A percentile compares a stretch with the other conserved stretches of the same genome.
These are phyloP conservation scores for Aphelenchoides avenae DNA, from an alignment of 1,140 invertebrate species.

Conservation along the genomic window DNA sequence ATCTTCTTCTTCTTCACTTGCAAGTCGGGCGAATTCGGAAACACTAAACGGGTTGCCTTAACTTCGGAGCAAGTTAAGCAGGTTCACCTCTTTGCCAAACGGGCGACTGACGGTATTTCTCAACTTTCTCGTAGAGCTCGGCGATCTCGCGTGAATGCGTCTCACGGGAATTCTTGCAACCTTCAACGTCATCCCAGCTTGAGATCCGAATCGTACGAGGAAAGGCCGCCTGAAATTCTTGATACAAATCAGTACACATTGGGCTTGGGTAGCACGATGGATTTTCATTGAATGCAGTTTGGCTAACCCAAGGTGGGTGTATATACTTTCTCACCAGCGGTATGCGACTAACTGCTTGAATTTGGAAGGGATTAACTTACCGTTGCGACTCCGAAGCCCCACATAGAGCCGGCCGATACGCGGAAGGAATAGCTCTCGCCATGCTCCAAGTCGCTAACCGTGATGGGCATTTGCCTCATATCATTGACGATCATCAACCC, in stretches of 20 bases:
- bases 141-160: constrained; percentile 70
- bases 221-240: constrained; percentile 6
- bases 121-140: constrained; percentile 79
- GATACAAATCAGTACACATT: too few species aligned
- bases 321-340: too few species aligned
- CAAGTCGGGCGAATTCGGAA: constrained; percentile 36
- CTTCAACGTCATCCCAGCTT: constrained; percentile 29
- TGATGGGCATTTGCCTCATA: constrained; percentile 14
- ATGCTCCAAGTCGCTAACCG: constrained; percentile 21
- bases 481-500: constrained; percentile 25
- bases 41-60: constrained; percentile 29
- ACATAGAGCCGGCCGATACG: constrained; percentile 26
- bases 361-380: too few species aligned
- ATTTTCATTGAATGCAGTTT: too few species aligned
- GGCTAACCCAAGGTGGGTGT: too few species aligned
- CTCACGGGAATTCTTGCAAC: constrained; percentile 54
- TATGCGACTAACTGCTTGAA: too few species aligned
- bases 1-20: constrained; percentile 68
- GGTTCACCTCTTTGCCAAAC: constrained; percentile 60
- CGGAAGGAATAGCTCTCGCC: constrained; percentile 31
- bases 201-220: constrained; percentile 24
- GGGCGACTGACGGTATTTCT: constrained; percentile 65
- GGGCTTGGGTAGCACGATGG: too few species aligned
- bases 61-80: too few species aligned
- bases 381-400: constrained; percentile 30